A percentile compares a stretch with the other conserved stretches of the same genome.
phyloP scores from a whole-genome alignment of 1,140 invertebrate species.

The Portunus trituberculatus region DNA sequence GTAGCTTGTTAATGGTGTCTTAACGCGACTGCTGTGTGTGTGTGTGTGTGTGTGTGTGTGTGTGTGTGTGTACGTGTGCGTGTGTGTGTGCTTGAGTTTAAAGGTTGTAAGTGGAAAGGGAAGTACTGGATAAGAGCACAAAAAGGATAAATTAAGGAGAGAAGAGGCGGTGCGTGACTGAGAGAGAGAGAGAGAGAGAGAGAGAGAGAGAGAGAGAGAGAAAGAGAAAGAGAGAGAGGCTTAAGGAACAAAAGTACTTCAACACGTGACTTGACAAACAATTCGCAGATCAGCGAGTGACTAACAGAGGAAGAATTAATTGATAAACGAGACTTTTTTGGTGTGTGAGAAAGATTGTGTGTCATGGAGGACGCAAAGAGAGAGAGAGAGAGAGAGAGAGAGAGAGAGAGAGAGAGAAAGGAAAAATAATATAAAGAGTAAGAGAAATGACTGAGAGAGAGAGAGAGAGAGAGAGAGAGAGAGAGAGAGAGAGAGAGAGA shows the following conservation, averaged over 20 bases:
- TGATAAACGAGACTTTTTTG: not conserved
- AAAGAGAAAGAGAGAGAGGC: not conserved
- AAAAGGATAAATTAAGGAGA: not conserved
- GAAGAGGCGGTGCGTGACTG: not conserved
- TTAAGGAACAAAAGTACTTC: not conserved
- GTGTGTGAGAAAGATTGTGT: not conserved
- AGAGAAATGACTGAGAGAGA: not conserved
- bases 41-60: too few species aligned
- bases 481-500: too few species aligned
- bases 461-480: too few species aligned
- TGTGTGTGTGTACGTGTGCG: not conserved
- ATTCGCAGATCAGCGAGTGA: not conserved
- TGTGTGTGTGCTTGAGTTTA: not conserved
- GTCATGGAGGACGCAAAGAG: not conserved
- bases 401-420: slow-evolving; percentile 59
- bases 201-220: slow-evolving; percentile 26
- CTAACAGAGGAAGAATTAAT: not conserved
- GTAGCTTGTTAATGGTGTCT: not conserved
- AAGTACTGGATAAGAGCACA: not conserved
- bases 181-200: slow-evolving; percentile 31
- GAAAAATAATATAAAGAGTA: slow-evolving; percentile 33
- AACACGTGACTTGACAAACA: not conserved
- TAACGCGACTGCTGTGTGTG: not conserved
- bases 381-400: slow-evolving; percentile 39
- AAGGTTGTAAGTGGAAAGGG: not conserved